Base-by-base conservation (phyloP, 2,888 invertebrate species). In the Nomada fabriciana region DNA sequence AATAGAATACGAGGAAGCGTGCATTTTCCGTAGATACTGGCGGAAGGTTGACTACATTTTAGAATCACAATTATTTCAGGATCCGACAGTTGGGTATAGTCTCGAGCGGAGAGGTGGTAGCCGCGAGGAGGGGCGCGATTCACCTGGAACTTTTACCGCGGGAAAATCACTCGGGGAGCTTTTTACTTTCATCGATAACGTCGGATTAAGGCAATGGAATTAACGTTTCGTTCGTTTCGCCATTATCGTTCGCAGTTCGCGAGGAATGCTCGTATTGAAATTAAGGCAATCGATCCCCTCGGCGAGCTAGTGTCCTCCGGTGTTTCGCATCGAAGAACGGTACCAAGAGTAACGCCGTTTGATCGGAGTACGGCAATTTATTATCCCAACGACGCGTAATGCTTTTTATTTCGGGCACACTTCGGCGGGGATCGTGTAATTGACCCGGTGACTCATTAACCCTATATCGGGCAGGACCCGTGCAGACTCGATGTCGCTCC, bases 361-460 rank as follows among this genome's bases (percentile, higher is more conserved):
- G 65, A 29, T 65, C 29, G 20, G 11, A 3, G 47, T 10, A 1
- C 15, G 1, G 15, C 47, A 47, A 15, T 13, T 15, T 47, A 47
- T 47, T 15, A 13, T 47, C 0, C 15, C 15, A 13, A 47, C 47
- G 0, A 53, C 42, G 3, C 9, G 20, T 9, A 0, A 1, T 4
- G 15, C 11, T 9, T 13, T 72, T 73, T 50, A 65, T 60, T 74
- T 74, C 47, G 42, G 36, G 47, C 23, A 43, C 43, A 25, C 53
- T 50, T 25, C 13, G 23, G 3, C n/a, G 59, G n/a, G 20, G 50
- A 42, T n/a, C 43, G 69, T 70, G 63, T 82, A 82, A 83, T 82
- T 83, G 83, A 83, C 81, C 83, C 74, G 74, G 67, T 83, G 83
- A 83, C 83, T 83, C 67, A 77, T 83, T 83, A 83, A 81, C 81